Evolutionary conservation across 2,888 invertebrate genomes (phyloP), one percentile per base, ranked within the genome.

Genomic region (Nymphalis c-album): DNA sequence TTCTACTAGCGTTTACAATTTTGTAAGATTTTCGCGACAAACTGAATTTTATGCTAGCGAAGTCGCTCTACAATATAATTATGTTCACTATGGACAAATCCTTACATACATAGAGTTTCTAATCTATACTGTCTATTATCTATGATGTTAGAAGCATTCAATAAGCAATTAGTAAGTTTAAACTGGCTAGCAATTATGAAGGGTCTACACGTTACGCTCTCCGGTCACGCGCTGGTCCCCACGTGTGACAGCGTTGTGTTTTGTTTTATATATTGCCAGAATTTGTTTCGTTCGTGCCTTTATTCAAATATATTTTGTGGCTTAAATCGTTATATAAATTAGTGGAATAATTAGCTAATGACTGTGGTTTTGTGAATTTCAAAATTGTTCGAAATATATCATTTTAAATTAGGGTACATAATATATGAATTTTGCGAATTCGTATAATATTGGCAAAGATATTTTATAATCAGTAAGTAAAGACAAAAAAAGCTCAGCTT

Each of bases 131-230:
- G 47, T 60, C 22, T 47, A 60, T 60, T 60, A 60, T 47, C 60
- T 55, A 31, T 60, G 45, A 46, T 22, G 60, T 31, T 47, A 47
- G 60, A 8, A 22, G 22, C 60, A 22, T 60, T 53, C 57, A 51
- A 55, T 63, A 53, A 26, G 51, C 59, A 60, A 63, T 67, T 67
- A 63, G 53, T 40, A 46, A 59, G 51, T 35, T 67, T 35, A 31
- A 67, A 63, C 46, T 62, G 63, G 31, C 26, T 51, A 51, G 63
- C 50, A 59, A 46, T 67, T 67, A 67, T 45, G 50, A 67, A 63
- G 51, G 58, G 17, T 58, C 20, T 13, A 57, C 57, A 45, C 50
- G 51, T 66, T 61, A 66, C 40, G 22, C 51, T 51, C 26, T 20
- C 63, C 5, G 45, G 62, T 62, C 67, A 67, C 62, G 67, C 22